Conservation (phyloP, 2,113 vertebrate genomes). For the Casuarius casuarius region DNA sequence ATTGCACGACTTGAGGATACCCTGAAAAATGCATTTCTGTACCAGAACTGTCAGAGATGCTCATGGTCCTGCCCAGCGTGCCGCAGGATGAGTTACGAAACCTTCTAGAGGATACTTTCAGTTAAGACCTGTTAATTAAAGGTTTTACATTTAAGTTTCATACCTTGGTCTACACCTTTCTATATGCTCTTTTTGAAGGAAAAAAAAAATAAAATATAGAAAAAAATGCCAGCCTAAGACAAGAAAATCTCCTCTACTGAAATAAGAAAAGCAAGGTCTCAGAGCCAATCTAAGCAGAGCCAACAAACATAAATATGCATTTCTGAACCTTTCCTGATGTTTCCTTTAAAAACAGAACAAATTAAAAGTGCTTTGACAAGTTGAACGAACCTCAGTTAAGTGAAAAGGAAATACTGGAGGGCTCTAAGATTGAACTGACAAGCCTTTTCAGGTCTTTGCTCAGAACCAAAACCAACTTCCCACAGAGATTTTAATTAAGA, state of each 20-base stretch:
- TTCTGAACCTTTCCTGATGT: slow-evolving; percentile 1
- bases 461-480: slow-evolving; percentile 6
- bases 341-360: slow-evolving; percentile 15
- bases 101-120: background rate
- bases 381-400: background rate
- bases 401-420: background rate
- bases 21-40: background rate
- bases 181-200: background rate
- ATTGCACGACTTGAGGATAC: background rate
- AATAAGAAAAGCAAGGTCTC: background rate
- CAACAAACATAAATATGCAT: slow-evolving; percentile 12
- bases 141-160: background rate
- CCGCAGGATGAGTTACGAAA: background rate
- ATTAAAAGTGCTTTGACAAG: slow-evolving; percentile 4
- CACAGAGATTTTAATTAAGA: slow-evolving; percentile 10
- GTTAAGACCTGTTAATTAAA: background rate
- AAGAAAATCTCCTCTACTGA: background rate
- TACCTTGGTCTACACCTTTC: too few relatives aligned
- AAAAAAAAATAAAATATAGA: background rate
- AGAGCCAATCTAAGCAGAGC: background rate
- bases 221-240: background rate
- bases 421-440: background rate
- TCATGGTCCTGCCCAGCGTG: background rate
- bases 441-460: slow-evolving; percentile 31
- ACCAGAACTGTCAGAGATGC: background rate